phyloP scores from a whole-genome alignment of 2,888 invertebrate genomes.

The Andrena praecox region DNA sequence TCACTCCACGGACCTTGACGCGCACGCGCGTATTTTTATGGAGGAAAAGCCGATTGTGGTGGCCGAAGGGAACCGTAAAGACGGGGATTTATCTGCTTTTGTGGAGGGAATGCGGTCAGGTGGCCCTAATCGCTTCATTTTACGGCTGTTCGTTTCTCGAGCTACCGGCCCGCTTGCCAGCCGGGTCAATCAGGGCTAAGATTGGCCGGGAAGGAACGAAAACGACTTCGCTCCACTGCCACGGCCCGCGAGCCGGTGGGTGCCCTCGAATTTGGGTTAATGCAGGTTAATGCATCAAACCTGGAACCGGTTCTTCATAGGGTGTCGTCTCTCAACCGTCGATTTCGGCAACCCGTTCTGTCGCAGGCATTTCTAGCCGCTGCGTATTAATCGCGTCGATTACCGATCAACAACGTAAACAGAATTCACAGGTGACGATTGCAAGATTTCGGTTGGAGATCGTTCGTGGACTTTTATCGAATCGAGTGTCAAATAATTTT shows the following conservation, averaged over 20 bases:
- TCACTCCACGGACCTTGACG: neutral
- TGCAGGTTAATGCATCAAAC: slow-evolving; percentile 69
- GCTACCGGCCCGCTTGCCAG: slow-evolving; percentile 36
- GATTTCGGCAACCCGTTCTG: slow-evolving; percentile 47
- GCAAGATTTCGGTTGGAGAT: neutral
- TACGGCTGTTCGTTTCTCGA: slow-evolving; percentile 47
- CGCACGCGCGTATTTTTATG: neutral
- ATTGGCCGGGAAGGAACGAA: slow-evolving; percentile 43
- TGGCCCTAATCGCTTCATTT: slow-evolving; percentile 68
- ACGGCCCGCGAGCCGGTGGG: slow-evolving; percentile 44
- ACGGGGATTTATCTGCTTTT: slow-evolving; percentile 35
- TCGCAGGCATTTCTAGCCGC: slow-evolving; percentile 42
- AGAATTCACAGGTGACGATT: slow-evolving; percentile 1
- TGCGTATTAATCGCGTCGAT: slow-evolving; percentile 47
- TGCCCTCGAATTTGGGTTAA: slow-evolving; percentile 69
- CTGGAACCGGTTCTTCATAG: slow-evolving; percentile 63
- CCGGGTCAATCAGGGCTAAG: slow-evolving; percentile 60
- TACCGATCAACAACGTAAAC: slow-evolving; percentile 9
- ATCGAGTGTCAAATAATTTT: too few relatives aligned
- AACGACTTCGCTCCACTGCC: slow-evolving; percentile 30
- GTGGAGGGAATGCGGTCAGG: slow-evolving; percentile 7
- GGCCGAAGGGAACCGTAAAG: slow-evolving; percentile 22
- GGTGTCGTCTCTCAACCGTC: slow-evolving; percentile 46
- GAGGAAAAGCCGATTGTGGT: neutral
- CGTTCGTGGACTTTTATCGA: neutral